Base-by-base conservation (phyloP, 2,113 vertebrate species). In the Myiozetetes cayanensis region DNA sequence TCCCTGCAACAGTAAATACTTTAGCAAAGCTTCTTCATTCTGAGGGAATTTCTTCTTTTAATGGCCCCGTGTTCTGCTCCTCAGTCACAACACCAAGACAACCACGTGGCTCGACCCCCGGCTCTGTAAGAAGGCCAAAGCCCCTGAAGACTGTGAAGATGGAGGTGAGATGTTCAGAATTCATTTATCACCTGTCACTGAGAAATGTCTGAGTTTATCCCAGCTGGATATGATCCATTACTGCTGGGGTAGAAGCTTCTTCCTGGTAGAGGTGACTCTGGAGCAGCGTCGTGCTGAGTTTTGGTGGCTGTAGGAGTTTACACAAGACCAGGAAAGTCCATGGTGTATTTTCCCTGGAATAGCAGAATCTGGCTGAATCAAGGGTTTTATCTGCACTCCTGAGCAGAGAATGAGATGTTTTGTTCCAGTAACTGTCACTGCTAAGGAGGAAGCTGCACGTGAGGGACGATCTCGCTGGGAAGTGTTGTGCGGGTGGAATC, bases 71-170 rank as follows among this genome's bases (percentile, higher is more conserved):
- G 24, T 90, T 97, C 90, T 97, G 39, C 97, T 97, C 81, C 94
- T 30, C 92, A 99, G 99, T 94, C 99, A 99, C 87, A 99, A 99
- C 98, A 99, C 98, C 87, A 99, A 99, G 98, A 99, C 99, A 50
- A 99, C 99, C 18, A 99, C 99, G 12, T 99, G 99, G 99, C 97
- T 99, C 95, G 99, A 99, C 96, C 99, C 99, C 9, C 98, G 99
- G 33, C 99, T 99, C n/a, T 99, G 99, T 91, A 99, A 98, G 97
- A 99, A 99, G 98, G 99, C 99, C 83, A 99, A 99, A 97, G 99
- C 99, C 72, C 99, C 99, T 5, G 99, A 99, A 97, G 99, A 99
- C 74, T 99, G 99, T 96, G 98, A 99, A 89, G 99, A 99, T 94
- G 99, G 99, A 98, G 99, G 99, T 99, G 92, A 98, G 97, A 76